Evolutionary conservation across 2,113 vertebrate genomes (phyloP).

Genomic region (Chaetodon trifascialis): DNA sequence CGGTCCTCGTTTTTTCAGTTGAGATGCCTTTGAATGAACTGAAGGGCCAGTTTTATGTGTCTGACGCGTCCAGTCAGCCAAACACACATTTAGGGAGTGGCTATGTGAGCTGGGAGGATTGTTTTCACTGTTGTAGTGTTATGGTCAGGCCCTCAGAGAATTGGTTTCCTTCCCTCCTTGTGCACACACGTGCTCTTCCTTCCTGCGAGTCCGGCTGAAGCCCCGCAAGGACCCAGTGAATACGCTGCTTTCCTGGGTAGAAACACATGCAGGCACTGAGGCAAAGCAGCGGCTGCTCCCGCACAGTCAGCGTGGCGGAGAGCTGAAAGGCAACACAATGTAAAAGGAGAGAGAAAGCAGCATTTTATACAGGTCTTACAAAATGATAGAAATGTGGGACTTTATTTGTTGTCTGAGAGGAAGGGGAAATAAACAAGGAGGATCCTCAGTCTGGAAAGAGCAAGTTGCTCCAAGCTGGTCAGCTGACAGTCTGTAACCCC

Average conservation of each 20-base stretch:
- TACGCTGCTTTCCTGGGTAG: conserved; percentile 44
- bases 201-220: conserved; percentile 69
- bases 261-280: conserved; percentile 23
- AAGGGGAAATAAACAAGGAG: background rate
- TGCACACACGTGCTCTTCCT: conserved; percentile 83
- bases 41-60: conserved; percentile 35
- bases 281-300: conserved; percentile 29
- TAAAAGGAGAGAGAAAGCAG: background rate
- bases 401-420: conserved; percentile 4
- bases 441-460: conserved; percentile 7
- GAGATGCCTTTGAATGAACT: conserved; percentile 33
- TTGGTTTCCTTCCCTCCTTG: conserved; percentile 76
- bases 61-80: conserved; percentile 35
- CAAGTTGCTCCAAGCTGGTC: conserved; percentile 43
- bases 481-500: conserved; percentile 57
- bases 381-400: background rate
- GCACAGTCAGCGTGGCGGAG: conserved; percentile 1
- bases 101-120: conserved; percentile 62
- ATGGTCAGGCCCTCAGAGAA: conserved; percentile 67
- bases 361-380: background rate
- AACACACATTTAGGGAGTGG: conserved; percentile 53
- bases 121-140: conserved; percentile 74
- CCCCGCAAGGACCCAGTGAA: conserved; percentile 59
- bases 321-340: conserved; percentile 8
- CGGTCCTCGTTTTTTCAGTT: background rate